Percentiles rank a stretch among this genome's conserved stretches.
Conservation (phyloP, 2,888 invertebrate species). For the Cacoxenus indagator region DNA sequence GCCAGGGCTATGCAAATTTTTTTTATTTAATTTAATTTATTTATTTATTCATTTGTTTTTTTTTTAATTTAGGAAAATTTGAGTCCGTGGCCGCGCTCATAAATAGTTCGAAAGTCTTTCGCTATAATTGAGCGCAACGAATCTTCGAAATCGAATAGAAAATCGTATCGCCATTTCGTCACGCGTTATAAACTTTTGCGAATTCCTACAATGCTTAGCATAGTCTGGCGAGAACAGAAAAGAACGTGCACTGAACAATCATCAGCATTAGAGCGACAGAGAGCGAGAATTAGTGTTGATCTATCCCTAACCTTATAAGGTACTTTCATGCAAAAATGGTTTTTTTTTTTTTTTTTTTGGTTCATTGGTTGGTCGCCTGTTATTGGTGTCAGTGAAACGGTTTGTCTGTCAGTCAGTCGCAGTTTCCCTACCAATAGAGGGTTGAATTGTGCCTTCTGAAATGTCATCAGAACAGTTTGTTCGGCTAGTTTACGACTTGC, state of each 20-base stretch:
- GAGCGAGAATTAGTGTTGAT: too few species aligned
- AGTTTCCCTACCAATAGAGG: not conserved
- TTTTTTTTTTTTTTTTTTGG: too few species aligned
- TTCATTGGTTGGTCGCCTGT: not conserved
- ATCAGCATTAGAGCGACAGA: too few species aligned
- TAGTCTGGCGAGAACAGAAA: not conserved
- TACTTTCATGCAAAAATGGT: too few species aligned
- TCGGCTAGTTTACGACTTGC: slow-evolving; percentile 56
- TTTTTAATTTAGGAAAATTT: not conserved
- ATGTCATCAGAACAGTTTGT: slow-evolving; percentile 61
- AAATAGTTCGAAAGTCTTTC: slow-evolving; percentile 13
- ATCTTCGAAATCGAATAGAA: slow-evolving; percentile 14
- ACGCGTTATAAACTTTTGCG: slow-evolving; percentile 8
- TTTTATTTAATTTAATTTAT: not conserved
- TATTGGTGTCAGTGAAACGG: not conserved
- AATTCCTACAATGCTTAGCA: slow-evolving; percentile 18
- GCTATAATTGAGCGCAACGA: slow-evolving; percentile 20
- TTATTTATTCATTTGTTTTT: too few species aligned
- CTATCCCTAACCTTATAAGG: too few species aligned
- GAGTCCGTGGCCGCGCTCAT: not conserved
- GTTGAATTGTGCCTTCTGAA: slow-evolving; percentile 49
- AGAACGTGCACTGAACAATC: not conserved
- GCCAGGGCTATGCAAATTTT: slow-evolving; percentile 5
- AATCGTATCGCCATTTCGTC: slow-evolving; percentile 10
- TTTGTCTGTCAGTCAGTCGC: slow-evolving; percentile 21